Evolutionary conservation across 2,113 vertebrate genomes (phyloP), one percentile per base, ranked within the genome.

Genomic region (Corydoras maculifer): DNA sequence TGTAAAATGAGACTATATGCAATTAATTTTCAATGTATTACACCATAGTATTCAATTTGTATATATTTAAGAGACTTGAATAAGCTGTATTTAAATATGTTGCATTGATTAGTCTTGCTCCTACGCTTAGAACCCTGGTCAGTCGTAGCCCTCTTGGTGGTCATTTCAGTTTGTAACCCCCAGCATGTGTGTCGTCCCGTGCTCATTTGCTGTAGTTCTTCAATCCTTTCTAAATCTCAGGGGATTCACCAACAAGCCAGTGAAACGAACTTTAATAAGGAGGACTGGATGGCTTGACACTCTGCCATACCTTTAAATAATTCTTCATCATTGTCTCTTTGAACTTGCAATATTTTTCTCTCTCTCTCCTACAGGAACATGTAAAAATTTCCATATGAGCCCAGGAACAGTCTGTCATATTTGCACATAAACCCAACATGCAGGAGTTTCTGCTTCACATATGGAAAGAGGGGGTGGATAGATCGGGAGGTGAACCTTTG

Each of bases 211-310:
- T 30, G 64, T 61, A 65, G 65, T 78, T 78, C 72, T 14, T 14
- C 48, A 57, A 75, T 75, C 68, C 60, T 63, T 69, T 31, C 69
- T 53, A 68, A 72, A 11, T 65, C 69, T 53, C 32, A 11, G 35
- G 58, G 61, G 68, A 72, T 72, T 29, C 13, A 51, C 55, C 29
- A 62, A 62, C 69, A 72, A 25, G 50, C 68, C 29, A 61, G 12
- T n/a, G 18, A 69, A 72, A 72, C 65, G 68, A 74, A 68, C 48
- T 65, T 64, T 68, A 75, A 64, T 61, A 76, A 71, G 29, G 29
- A 68, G 29, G 29, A 68, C 62, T 30, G 57, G 15, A 61, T 32
- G 58, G 53, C 61, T 55, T 69, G 61, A 72, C 29, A 31, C 60
- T 18, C 8, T 10, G 43, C 55, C 32, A 25, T 54, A 72, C 51